These are phyloP conservation scores for Lasioglossum calceatum DNA, from an alignment of 2,888 invertebrate genomes.

Conservation along the genomic window DNA sequence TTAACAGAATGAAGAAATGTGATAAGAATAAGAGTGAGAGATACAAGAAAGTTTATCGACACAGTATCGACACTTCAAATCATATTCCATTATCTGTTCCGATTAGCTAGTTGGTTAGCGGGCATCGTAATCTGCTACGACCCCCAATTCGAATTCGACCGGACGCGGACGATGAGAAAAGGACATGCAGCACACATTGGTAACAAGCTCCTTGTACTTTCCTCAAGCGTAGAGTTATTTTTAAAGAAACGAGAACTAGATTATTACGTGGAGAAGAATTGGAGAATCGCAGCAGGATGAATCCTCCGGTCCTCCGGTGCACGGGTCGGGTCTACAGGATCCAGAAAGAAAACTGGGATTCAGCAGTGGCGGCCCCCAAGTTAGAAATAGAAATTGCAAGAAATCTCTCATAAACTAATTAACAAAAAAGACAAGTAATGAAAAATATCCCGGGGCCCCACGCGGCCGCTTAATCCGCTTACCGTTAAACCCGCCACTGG, in stretches of 20 bases:
- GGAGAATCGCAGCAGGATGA: neutral
- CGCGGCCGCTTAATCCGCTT: too few species aligned
- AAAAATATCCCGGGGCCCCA: too few species aligned
- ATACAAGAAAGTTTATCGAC: neutral
- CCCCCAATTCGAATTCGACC: neutral
- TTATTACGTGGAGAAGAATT: neutral
- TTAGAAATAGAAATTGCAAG: too few species aligned
- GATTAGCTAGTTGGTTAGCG: constrained; percentile 10
- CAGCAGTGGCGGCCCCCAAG: too few species aligned
- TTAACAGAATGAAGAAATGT: neutral
- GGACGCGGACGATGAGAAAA: neutral
- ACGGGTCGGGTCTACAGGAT: constrained; percentile 1
- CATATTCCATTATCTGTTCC: constrained; percentile 2
- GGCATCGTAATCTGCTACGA: neutral
- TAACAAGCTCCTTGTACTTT: neutral
- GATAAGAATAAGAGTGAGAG: neutral
- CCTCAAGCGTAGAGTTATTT: neutral
- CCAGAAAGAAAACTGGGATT: neutral
- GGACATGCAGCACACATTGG: neutral
- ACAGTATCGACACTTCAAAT: constrained; percentile 10
- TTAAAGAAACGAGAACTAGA: neutral
- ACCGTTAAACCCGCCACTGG: neutral
- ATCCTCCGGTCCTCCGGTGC: neutral
- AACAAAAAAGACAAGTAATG: too few species aligned
- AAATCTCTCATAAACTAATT: too few species aligned